Evolutionary conservation across 2,888 invertebrate species (phyloP), one percentile per base, ranked within the genome.

Genomic region (Xylota segnis): DNA sequence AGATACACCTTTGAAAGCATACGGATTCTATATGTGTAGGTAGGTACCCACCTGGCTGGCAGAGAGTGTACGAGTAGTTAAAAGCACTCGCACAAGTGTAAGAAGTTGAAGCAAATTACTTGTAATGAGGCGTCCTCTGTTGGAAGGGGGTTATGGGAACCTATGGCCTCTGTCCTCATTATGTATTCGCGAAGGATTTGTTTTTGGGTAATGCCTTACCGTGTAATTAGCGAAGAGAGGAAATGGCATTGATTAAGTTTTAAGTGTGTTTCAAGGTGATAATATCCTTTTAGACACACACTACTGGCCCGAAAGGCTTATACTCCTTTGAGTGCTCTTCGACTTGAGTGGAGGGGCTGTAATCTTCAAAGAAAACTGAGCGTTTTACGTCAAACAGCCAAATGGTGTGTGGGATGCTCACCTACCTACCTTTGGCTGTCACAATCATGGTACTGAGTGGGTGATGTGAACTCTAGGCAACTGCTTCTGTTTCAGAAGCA

Each of bases 101-200:
- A 14, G 40, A 16, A 23, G 7, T 32, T 50, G 50, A 37, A 50
- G 10, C 1, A 16, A 47, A 56, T 59, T 37, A 29, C 37, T 66
- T 66, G 37, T 47, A 58, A 75, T 50, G 27, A 9, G 16, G 10
- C 16, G 9, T 40, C 27, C 47, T 5, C 9, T 52, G 50, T 43
- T 43, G 47, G 47, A 52, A 66, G 23, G 18, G 23, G 27, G 50
- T 37, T 14, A 10, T 9, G 14, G 32, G 23, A 40, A 14, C 16
- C 23, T 37, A 14, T n/a, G 37, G n/a, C 37, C 9, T 9, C 14
- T 70, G 29, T n/a, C 56, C 32, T 32, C 32, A 71, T 71, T 71
- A 58, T 37, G 58, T 47, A 58, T 58, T 47, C 71, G 29, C 34
- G 32, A 43, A 32, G 74, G 34, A 63, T 63, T 65, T 54, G 54